Evolutionary conservation across 2,888 invertebrate species (phyloP), one percentile per base, ranked within the genome.

Genomic region (Zhuqinia jingwanae): DNA sequence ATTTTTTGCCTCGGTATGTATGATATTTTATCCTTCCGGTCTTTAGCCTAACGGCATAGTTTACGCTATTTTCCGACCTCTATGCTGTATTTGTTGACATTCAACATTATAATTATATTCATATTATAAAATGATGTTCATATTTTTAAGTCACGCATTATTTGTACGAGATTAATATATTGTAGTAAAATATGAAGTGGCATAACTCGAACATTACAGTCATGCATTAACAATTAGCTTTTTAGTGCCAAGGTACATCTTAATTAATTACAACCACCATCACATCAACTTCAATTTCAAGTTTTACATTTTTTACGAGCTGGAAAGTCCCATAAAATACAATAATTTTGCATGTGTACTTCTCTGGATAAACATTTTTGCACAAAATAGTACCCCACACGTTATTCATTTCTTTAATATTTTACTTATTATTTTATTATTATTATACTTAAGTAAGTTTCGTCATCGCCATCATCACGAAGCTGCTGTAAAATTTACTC

Each of bases 401-500:
- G 53, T 3, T 20, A 17, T 20, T 53, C 17, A 3, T n/a, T n/a
- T n/a, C n/a, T n/a, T n/a, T n/a, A n/a, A n/a, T n/a, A n/a, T n/a
- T n/a, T n/a, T 5, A 63, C 6, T 25, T 3, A 56, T 75, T 30
- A 15, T 58, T 58, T 58, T 53, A 50, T 50, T 50, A 50, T 11
- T 50, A 50, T 15, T 53, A 20, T 53, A n/a, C n/a, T n/a, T n/a
- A n/a, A n/a, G 68, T 36, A 17, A 15, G 42, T 17, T 36, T 30
- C 68, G 36, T 42, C 13, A 56, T 20, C 27, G 36, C 10, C 17
- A 68, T 30, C 58, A 25, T 58, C 53, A 53, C 6, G 25, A 56
- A 75, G n/a, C 15, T 78, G 78, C n/a, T 50, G n/a, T 25, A 63
- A 20, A 10, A 75, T 45, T 75, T 75, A 53, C 5, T 75, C 25